A percentile compares a stretch with the other conserved stretches of the same genome.
Evolutionary conservation across 2,113 vertebrate genomes (phyloP).

Genomic region (Tragelaphus imberbis): DNA sequence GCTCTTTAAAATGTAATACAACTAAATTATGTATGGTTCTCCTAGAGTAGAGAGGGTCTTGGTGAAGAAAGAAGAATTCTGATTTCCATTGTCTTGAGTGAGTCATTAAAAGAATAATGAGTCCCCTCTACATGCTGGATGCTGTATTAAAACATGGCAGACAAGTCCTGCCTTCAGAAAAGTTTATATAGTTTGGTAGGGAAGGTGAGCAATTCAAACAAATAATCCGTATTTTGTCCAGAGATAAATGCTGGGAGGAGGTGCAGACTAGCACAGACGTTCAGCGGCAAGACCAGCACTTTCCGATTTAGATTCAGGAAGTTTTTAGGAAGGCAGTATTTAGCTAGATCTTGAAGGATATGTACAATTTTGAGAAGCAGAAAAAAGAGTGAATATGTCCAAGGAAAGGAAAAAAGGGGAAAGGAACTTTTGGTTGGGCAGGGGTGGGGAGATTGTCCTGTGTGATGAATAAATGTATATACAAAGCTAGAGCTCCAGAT

Average conservation of each 20-base stretch:
- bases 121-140: accelerated
- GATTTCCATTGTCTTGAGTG: not conserved
- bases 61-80: not conserved
- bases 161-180: accelerated
- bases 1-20: conserved; percentile 41
- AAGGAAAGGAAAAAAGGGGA: not conserved
- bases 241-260: accelerated
- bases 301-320: no score
- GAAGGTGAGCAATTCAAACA: no score
- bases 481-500: accelerated
- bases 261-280: accelerated
- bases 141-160: accelerated
- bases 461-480: accelerated
- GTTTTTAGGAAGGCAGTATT: not conserved
- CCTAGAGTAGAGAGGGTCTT: not conserved
- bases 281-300: accelerated
- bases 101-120: not conserved
- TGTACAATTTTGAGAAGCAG: not conserved
- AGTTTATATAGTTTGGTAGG: accelerated
- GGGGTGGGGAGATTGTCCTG: not conserved
- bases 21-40: conserved; percentile 32
- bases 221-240: accelerated
- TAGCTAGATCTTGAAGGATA: not conserved
- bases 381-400: not conserved
- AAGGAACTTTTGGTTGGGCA: not conserved